phyloP scores from a whole-genome alignment of 2,888 invertebrate species.

The Pediacus dermestoides region DNA sequence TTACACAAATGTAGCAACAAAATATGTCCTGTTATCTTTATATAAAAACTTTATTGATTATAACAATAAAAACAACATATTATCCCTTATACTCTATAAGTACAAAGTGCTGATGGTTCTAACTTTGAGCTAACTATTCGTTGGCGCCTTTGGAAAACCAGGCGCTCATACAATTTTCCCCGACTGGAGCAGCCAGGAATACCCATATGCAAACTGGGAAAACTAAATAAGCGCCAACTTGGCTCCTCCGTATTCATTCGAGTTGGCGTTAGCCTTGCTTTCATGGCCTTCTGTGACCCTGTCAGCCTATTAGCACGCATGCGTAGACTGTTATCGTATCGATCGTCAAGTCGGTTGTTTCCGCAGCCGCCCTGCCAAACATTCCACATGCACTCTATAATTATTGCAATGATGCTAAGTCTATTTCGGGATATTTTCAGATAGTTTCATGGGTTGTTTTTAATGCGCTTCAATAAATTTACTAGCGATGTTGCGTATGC shows the following conservation, averaged over 20 bases:
- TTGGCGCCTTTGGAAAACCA: slow-evolving; percentile 12
- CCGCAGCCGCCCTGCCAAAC: slow-evolving; percentile 28
- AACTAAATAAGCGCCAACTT: too few species aligned
- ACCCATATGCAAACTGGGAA: too few species aligned
- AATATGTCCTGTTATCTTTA: too few species aligned
- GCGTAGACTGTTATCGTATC: slow-evolving; percentile 37
- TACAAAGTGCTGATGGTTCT: too few species aligned
- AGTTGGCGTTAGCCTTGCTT: slow-evolving; percentile 10
- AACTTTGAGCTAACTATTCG: too few species aligned
- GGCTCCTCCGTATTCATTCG: too few species aligned
- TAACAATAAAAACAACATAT: too few species aligned
- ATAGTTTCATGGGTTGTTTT: neutral
- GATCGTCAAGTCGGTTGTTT: slow-evolving; percentile 37
- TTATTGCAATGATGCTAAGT: slow-evolving; percentile 21
- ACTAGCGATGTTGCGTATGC: neutral
- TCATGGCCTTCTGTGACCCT: slow-evolving; percentile 42
- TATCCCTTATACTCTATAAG: too few species aligned
- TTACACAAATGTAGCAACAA: too few species aligned
- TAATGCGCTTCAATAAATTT: slow-evolving; percentile 2
- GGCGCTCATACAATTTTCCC: slow-evolving; percentile 14
- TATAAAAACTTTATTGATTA: too few species aligned
- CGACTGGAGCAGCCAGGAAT: neutral
- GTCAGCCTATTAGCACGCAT: slow-evolving; percentile 28
- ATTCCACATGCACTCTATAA: slow-evolving; percentile 14
- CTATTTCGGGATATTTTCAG: slow-evolving; percentile 4